Base-by-base conservation (phyloP, 2,113 vertebrate genomes). In the Vidua chalybeata region DNA sequence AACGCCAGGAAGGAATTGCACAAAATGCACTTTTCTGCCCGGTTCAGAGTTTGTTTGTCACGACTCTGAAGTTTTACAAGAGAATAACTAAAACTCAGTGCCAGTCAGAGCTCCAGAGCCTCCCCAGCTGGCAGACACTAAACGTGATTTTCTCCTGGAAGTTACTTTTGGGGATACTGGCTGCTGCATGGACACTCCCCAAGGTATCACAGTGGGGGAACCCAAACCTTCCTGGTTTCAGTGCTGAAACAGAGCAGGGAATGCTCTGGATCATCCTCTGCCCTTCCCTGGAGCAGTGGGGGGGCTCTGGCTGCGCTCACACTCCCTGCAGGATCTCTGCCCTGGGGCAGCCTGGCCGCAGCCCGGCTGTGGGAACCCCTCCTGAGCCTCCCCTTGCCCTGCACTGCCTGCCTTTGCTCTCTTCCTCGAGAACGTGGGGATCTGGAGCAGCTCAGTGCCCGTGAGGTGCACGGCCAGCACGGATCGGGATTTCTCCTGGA, bases 401-500 rank as follows among this genome's bases (percentile, higher is more conserved):
- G 64, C 58, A 0, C 39, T 63, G 21, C 39, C 54, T 30, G 43
- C 7, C 51, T 51, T 23, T 3, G 1, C 61, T 27, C 30, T 13
- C 2, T 10, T 14, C 49, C 30, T 31, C 6, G 24, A 5, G 14
- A 2, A 5, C 1, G 2, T 12, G 43, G 8, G 55, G 9, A 0
- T 19, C 11, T 19, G 73, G 68, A 51, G 67, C 64, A 33, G 43
- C 0, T 0, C 9, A 10, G 4, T 9, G 21, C 6, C 48, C 19
- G 0, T 2, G 59, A 14, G 55, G 12, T 7, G 9, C 27, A 1
- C 0, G 1, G 10, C 16, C 15, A 23, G 7, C 39, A 2, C 4
- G 2, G 14, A 0, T 0, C 62, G 12, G 68, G 10, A 0, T 13
- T 10, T 10, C 14, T 31, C 45, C 21, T 69, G 87, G 23, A 43